A percentile compares a stretch with the other conserved stretches of the same genome.
These are phyloP conservation scores for Xiphophorus birchmanni DNA, from an alignment of 2,797 vertebrate species.

Conservation along the genomic window DNA sequence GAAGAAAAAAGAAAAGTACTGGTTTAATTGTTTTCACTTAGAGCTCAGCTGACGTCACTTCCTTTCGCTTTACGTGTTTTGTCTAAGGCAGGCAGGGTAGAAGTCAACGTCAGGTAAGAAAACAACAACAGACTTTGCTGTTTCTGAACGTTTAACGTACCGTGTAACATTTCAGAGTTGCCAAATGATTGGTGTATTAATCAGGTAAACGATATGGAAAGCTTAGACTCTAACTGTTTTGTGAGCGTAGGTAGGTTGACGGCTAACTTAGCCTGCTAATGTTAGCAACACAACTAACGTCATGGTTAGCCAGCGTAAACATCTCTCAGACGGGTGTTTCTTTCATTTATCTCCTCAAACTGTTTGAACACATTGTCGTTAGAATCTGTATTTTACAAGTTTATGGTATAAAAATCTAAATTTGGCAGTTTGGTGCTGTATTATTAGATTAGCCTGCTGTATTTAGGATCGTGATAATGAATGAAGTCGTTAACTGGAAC, in stretches of 20 bases:
- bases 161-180: background rate
- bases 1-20: background rate
- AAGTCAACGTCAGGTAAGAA: constrained; percentile 66
- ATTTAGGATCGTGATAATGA: background rate
- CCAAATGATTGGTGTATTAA: rapidly evolving
- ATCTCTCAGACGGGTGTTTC: background rate
- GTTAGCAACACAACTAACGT: constrained; percentile 37
- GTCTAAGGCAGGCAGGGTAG: constrained; percentile 57
- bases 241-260: background rate
- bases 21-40: background rate
- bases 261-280: constrained; percentile 53
- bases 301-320: background rate
- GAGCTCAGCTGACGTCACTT: constrained; percentile 21
- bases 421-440: background rate
- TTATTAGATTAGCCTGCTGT: background rate
- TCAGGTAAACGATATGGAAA: background rate
- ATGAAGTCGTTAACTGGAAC: constrained; percentile 43
- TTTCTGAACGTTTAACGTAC: rapidly evolving
- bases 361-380: background rate
- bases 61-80: constrained; percentile 58
- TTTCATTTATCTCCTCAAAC: background rate
- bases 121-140: background rate
- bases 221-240: background rate
- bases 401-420: no score
- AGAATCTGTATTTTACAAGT: background rate